A percentile compares a stretch with the other conserved stretches of the same genome.
These are phyloP conservation scores for Pelecanoides urinatrix DNA, from an alignment of 2,113 vertebrate genomes.

Conservation along the genomic window DNA sequence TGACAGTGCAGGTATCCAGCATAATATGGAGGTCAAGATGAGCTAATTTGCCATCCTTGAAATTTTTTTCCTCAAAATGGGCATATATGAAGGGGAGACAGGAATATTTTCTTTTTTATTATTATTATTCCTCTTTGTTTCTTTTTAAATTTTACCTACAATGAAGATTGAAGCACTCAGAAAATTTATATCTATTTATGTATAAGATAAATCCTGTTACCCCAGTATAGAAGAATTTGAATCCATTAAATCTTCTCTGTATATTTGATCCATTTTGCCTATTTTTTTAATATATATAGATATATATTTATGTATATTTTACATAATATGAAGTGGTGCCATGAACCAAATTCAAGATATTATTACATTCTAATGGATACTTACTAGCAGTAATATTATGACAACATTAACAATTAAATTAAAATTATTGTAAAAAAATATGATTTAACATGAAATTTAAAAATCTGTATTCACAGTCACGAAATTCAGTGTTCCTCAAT, in stretches of 20 bases:
- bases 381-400: neutral
- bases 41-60: neutral
- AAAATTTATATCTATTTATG: neutral
- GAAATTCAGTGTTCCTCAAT: neutral
- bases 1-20: neutral
- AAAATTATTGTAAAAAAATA: slow-evolving; percentile 4
- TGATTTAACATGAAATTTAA: neutral
- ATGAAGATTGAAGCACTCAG: neutral
- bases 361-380: neutral
- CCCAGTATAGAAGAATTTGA: neutral
- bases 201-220: neutral
- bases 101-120: neutral
- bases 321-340: neutral
- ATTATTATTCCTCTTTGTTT: neutral
- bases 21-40: neutral
- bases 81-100: neutral
- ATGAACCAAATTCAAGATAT: neutral
- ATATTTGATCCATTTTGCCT: neutral
- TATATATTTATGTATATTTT: neutral
- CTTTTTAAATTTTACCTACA: neutral
- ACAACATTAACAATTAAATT: neutral
- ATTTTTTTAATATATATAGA: neutral
- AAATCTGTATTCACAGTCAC: neutral
- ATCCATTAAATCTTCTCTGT: neutral
- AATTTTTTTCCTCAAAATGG: neutral